These are phyloP conservation scores for Phoxinus dragarum DNA, from an alignment of 2,797 vertebrate genomes.

Conservation along the genomic window DNA sequence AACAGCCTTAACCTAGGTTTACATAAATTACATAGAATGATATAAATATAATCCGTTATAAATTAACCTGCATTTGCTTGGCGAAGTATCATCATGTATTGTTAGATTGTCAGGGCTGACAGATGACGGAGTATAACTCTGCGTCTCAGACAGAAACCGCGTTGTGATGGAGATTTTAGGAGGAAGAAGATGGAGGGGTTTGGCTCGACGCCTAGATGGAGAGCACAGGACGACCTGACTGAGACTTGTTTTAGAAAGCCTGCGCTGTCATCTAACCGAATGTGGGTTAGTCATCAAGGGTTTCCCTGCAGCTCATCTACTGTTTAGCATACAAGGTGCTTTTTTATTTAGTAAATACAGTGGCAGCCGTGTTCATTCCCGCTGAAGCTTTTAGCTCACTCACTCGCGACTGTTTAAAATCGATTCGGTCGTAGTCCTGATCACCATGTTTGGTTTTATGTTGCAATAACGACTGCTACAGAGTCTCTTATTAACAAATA, in stretches of 20 bases:
- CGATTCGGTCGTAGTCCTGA: neutral
- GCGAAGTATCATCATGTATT: slow-evolving; percentile 31
- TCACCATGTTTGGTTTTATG: neutral
- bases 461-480: neutral
- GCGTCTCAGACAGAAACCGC: slow-evolving; percentile 42
- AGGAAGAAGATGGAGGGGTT: slow-evolving; percentile 36
- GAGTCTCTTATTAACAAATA: neutral
- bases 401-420: neutral
- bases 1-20: neutral
- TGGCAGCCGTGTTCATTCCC: slow-evolving; percentile 17
- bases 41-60: neutral
- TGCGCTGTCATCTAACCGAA: neutral
- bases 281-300: slow-evolving; percentile 27
- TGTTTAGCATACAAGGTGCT: slow-evolving; percentile 18
- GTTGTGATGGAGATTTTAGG: slow-evolving; percentile 52
- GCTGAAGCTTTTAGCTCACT: slow-evolving; percentile 22
- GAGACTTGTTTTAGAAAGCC: slow-evolving; percentile 28
- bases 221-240: slow-evolving; percentile 33
- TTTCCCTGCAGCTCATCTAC: slow-evolving; percentile 32
- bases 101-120: slow-evolving; percentile 39
- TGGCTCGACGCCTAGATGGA: slow-evolving; percentile 42
- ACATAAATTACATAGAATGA: neutral
- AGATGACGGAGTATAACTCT: slow-evolving; percentile 38
- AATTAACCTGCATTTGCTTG: slow-evolving; percentile 6
- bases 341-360: slow-evolving; percentile 15